These are phyloP conservation scores for Thecophora atra DNA, from an alignment of 2,888 invertebrate genomes.

Conservation along the genomic window DNA sequence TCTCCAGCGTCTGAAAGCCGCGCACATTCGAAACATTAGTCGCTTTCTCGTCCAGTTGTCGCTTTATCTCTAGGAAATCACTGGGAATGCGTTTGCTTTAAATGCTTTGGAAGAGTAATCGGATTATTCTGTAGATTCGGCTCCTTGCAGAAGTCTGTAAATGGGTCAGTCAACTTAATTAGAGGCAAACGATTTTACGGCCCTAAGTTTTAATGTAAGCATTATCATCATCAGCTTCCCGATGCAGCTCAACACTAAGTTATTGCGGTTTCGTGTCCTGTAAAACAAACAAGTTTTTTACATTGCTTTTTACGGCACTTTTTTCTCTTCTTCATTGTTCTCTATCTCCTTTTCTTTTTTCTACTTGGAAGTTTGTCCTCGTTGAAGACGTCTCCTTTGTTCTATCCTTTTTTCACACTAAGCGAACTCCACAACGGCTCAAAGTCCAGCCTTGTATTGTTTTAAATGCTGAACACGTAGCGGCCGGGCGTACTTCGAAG, in stretches of 20 bases:
- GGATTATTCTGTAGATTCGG: not conserved
- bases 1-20: too few species aligned
- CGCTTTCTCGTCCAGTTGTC: too few species aligned
- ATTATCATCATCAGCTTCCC: not conserved
- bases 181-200: too few species aligned
- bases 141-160: not conserved
- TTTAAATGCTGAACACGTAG: conserved; percentile 14
- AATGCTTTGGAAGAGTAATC: not conserved
- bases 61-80: not conserved
- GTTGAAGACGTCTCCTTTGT: not conserved
- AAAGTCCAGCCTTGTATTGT: not conserved
- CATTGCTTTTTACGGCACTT: not conserved
- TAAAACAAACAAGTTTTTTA: too few species aligned
- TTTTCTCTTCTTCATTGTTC: not conserved
- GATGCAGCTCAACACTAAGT: not conserved
- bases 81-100: not conserved
- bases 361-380: not conserved
- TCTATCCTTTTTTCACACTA: not conserved
- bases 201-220: not conserved
- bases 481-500: conserved; percentile 11
- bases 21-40: too few species aligned
- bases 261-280: not conserved
- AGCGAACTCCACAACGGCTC: not conserved
- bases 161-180: not conserved
- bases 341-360: not conserved